Base-by-base conservation (phyloP, 1,140 invertebrate genomes). In the Teleogryllus occipitalis region DNA sequence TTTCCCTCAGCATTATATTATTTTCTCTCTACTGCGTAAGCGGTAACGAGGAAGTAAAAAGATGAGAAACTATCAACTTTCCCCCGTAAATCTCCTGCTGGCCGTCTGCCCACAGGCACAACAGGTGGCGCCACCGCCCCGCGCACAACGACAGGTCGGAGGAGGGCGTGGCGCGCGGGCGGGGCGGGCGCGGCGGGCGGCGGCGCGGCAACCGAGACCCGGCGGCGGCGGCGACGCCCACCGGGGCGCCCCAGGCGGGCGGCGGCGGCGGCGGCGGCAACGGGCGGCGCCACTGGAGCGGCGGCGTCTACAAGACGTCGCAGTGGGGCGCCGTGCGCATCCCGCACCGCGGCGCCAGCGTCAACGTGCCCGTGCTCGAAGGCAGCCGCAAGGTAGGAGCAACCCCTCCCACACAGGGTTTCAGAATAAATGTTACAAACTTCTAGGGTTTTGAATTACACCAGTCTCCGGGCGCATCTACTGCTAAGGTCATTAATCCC, bases 311-410 rank as follows among this genome's bases (percentile, higher is more conserved):
- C 54, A 21, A 54, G 8, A 65, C 78, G 5, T 78, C 78, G 21
- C 78, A 78, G 54, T 78, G 78, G 78, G 78, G 78, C 10, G 27
- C 78, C 6, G 78, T 54, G 8, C 21, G 48, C 3, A 73, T 78
- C 27, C 78, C 78, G 14, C 72, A 78, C 54, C 48, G n/a, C 18
- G 78, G 78, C 10, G 78, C 78, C 21, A 46, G n/a, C 18, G 78
- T 78, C 65, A 78, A 73, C 8, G 78, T 78, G 12, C 65, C 73
- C 21, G 65, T 74, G 10, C 8, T 74, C 14, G 39, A 49, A 8
- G 78, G 78, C 7, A 78, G 22, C 65, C 47, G 72, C 47, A 78
- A 78, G 78, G 78, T 77, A 18, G 1, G 74, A 39, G 27, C 27
- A 39, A 39, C 27, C 27, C 27, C 27, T 39, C 5, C 27, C 27